Conservation (phyloP, 2,113 vertebrate genomes). For the Semnornis frantzii region DNA sequence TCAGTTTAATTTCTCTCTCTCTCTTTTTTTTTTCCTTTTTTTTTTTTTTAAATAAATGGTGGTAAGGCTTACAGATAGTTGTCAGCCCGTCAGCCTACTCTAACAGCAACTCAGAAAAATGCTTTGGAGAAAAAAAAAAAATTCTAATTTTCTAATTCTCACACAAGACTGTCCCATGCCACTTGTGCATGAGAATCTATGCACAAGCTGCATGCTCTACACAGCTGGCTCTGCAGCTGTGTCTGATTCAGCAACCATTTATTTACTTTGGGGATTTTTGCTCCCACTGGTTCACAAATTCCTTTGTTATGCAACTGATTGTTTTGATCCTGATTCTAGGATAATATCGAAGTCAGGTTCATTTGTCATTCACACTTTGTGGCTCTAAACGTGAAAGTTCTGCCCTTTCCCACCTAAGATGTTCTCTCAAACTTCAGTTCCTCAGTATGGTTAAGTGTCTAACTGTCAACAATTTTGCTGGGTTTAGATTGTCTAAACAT, state of each 20-base stretch:
- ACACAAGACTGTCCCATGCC: not conserved
- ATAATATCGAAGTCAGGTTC: not conserved
- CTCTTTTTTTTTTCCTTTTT: not conserved
- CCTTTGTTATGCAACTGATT: not conserved
- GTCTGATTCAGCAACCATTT: not conserved
- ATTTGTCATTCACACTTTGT: not conserved
- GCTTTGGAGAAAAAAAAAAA: not conserved
- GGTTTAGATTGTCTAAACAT: not conserved
- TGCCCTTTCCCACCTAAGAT: not conserved
- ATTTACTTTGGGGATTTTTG: not conserved
- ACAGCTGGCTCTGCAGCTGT: not conserved
- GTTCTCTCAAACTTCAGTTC: not conserved
- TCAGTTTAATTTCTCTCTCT: not conserved
- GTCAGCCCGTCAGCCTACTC: conserved; percentile 53
- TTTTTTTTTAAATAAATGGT: not conserved
- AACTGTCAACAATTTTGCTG: not conserved
- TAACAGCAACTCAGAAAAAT: conserved; percentile 53
- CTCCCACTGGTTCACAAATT: not conserved
- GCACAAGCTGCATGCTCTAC: no score
- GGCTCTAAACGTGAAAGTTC: not conserved
- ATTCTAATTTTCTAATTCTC: not conserved
- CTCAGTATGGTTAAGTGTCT: not conserved
- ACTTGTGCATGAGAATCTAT: not conserved
- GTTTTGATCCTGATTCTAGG: not conserved
- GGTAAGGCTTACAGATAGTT: not conserved